Percentiles rank a stretch among this genome's conserved stretches.
Conservation (phyloP, 2,888 invertebrate species). For the Halocaridina rubra region DNA sequence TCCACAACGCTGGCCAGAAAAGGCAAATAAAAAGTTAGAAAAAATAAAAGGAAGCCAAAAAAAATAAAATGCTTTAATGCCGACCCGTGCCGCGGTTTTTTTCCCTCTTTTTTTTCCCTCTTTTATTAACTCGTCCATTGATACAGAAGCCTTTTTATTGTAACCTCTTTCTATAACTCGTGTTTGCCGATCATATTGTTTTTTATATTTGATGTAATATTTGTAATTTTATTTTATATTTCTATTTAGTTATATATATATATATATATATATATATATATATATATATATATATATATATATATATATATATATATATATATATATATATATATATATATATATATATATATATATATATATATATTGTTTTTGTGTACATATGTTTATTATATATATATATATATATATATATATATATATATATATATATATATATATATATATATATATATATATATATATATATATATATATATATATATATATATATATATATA, state of each 20-base stretch:
- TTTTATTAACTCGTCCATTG: background rate
- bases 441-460: background rate
- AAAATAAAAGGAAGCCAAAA: too few species aligned
- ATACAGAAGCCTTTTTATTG: background rate
- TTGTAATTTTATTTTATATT: slow-evolving; percentile 7
- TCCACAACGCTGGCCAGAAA: too few species aligned
- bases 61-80: too few species aligned
- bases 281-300: slow-evolving; percentile 31
- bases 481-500: slow-evolving; percentile 9
- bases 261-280: background rate
- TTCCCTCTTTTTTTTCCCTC: background rate
- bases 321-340: slow-evolving; percentile 21
- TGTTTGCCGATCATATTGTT: slow-evolving; percentile 12
- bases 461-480: slow-evolving; percentile 3
- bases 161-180: too few species aligned
- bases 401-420: slow-evolving; percentile 19
- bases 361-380: slow-evolving; percentile 3
- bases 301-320: slow-evolving; percentile 40
- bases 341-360: slow-evolving; percentile 9
- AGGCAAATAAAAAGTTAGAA: too few species aligned
- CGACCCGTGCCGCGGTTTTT: too few species aligned
- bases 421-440: background rate
- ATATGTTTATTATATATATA: slow-evolving; percentile 4
- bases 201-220: background rate
- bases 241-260: background rate